phyloP scores from a whole-genome alignment of 1,140 invertebrate species.

The Procambarus clarkii region DNA sequence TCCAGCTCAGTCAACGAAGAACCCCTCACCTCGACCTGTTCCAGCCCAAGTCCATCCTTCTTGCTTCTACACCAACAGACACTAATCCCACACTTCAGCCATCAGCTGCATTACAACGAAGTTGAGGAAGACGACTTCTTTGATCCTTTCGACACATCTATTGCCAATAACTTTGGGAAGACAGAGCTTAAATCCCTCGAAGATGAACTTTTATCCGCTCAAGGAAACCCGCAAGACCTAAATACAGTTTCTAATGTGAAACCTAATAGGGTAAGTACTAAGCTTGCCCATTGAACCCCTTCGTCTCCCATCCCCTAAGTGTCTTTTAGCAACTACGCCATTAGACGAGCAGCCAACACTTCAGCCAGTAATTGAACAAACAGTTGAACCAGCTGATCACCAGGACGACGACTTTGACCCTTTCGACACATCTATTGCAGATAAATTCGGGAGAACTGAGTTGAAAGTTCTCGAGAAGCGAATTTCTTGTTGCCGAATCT shows the following conservation, averaged over 20 bases:
- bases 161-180: slow-evolving; percentile 83
- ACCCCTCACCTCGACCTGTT: slow-evolving; percentile 51
- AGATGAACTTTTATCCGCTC: slow-evolving; percentile 24
- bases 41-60: slow-evolving; percentile 48
- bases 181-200: slow-evolving; percentile 79
- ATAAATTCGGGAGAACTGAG: slow-evolving; percentile 74
- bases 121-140: slow-evolving; percentile 78
- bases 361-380: slow-evolving; percentile 43
- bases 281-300: slow-evolving; percentile 57
- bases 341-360: slow-evolving; percentile 56
- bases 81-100: slow-evolving; percentile 71
- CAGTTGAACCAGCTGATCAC: slow-evolving; percentile 1
- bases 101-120: not conserved
- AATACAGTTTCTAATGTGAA: slow-evolving; percentile 14
- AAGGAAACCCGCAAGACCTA: not conserved
- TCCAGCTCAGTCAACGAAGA: not conserved
- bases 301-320: slow-evolving; percentile 57
- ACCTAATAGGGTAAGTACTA: slow-evolving; percentile 36
- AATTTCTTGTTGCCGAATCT: slow-evolving; percentile 47
- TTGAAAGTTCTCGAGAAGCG: slow-evolving; percentile 71
- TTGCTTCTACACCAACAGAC: slow-evolving; percentile 65
- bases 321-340: slow-evolving; percentile 60
- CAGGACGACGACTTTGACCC: slow-evolving; percentile 85
- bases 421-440: slow-evolving; percentile 88
- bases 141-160: slow-evolving; percentile 91